Conservation (phyloP, 2,113 vertebrate genomes). For the Picathartes gymnocephalus region DNA sequence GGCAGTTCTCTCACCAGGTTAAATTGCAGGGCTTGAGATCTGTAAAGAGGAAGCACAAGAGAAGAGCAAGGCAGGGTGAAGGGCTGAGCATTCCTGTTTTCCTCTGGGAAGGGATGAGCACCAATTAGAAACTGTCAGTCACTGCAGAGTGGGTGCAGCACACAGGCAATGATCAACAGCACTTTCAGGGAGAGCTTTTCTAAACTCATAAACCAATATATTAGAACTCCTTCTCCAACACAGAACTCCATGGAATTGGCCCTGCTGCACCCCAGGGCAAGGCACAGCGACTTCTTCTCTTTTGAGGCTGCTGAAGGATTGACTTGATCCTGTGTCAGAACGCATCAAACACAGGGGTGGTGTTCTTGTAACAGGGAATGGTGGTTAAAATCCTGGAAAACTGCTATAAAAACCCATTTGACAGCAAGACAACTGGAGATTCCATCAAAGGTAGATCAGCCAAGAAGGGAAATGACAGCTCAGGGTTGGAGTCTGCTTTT, state of each 20-base stretch:
- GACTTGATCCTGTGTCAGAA: not conserved
- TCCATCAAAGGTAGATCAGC: not conserved
- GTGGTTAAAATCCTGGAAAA: not conserved
- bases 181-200: not conserved
- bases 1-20: not conserved
- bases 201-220: not conserved
- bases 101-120: not conserved
- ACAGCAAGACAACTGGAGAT: not conserved
- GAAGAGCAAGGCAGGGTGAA: not conserved
- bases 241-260: not conserved
- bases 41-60: not conserved
- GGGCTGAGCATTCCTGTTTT: not conserved
- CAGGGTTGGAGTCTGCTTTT: not conserved
- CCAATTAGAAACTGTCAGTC: not conserved
- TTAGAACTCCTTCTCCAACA: not conserved
- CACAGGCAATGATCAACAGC: not conserved
- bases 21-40: not conserved
- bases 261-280: not conserved
- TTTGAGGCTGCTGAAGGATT: not conserved
- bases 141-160: not conserved
- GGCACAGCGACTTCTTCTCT: not conserved
- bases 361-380: not conserved
- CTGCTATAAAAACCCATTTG: not conserved
- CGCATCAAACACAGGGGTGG: not conserved
- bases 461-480: not conserved